phyloP scores from a whole-genome alignment of 2,888 invertebrate genomes.

The Ceramica pisi region DNA sequence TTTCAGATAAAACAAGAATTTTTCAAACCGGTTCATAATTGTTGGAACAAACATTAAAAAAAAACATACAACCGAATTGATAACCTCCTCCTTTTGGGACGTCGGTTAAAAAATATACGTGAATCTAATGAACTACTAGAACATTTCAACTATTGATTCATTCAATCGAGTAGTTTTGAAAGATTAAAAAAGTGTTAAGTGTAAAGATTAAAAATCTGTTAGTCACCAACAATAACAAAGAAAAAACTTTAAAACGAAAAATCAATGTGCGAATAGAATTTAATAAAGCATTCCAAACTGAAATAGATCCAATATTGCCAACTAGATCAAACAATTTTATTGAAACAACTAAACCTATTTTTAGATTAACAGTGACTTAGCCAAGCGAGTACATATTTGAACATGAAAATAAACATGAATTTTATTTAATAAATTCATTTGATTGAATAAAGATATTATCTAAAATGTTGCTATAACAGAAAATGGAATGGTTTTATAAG shows the following conservation, averaged over 20 bases:
- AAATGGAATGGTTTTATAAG: slow-evolving; percentile 14
- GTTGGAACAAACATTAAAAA: too few relatives aligned
- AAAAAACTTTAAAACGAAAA: neutral
- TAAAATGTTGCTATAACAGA: neutral
- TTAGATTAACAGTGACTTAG: neutral
- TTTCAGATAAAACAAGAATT: too few relatives aligned
- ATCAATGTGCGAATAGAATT: neutral
- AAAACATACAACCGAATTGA: too few relatives aligned
- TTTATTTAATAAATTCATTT: slow-evolving; percentile 1
- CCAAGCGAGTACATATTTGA: neutral
- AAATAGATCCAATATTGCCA: slow-evolving; percentile 9
- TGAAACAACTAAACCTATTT: slow-evolving; percentile 20
- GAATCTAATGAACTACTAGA: too few relatives aligned
- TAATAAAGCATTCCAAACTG: neutral
- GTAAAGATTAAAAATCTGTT: neutral
- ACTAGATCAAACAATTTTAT: slow-evolving; percentile 4
- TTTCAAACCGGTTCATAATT: too few relatives aligned
- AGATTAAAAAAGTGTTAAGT: too few relatives aligned
- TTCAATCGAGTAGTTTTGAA: too few relatives aligned
- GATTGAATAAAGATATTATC: slow-evolving; percentile 15
- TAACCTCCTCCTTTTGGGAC: too few relatives aligned
- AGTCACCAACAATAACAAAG: neutral
- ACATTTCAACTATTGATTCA: too few relatives aligned
- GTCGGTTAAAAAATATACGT: too few relatives aligned
- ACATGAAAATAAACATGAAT: neutral